Conservation (phyloP, 1,140 invertebrate genomes). For the Aphaenogaster floridana region DNA sequence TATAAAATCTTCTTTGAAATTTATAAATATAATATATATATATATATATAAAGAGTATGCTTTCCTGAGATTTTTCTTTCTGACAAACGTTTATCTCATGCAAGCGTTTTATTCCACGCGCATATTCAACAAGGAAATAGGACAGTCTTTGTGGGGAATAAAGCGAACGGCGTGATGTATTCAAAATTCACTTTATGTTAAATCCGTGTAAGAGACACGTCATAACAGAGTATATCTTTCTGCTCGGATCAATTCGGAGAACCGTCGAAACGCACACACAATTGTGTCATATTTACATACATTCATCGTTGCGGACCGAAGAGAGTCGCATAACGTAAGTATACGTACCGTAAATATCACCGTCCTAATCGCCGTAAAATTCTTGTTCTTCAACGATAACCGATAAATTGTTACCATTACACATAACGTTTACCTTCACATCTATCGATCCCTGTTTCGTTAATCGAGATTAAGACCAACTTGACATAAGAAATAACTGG, state of each 20-base stretch:
- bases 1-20: background rate
- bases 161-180: constrained; percentile 50
- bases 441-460: constrained; percentile 7
- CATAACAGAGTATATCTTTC: constrained; percentile 74
- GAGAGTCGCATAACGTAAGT: constrained; percentile 59
- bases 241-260: constrained; percentile 57
- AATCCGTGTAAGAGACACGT: constrained; percentile 73
- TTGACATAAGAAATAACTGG: constrained; percentile 50
- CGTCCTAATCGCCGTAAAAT: constrained; percentile 31
- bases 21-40: constrained; percentile 25
- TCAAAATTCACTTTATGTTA: constrained; percentile 78
- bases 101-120: background rate
- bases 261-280: constrained; percentile 30
- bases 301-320: constrained; percentile 50
- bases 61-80: background rate
- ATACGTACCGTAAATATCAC: constrained; percentile 59
- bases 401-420: constrained; percentile 3
- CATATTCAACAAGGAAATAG: constrained; percentile 1
- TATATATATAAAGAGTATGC: background rate
- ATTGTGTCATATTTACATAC: constrained; percentile 37
- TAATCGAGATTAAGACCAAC: constrained; percentile 30
- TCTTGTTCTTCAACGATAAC: constrained; percentile 36
- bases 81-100: background rate
- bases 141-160: background rate
- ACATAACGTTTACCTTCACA: background rate